Evolutionary conservation across 2,797 vertebrate species (phyloP).

Genomic region (Astyanax mexicanus): DNA sequence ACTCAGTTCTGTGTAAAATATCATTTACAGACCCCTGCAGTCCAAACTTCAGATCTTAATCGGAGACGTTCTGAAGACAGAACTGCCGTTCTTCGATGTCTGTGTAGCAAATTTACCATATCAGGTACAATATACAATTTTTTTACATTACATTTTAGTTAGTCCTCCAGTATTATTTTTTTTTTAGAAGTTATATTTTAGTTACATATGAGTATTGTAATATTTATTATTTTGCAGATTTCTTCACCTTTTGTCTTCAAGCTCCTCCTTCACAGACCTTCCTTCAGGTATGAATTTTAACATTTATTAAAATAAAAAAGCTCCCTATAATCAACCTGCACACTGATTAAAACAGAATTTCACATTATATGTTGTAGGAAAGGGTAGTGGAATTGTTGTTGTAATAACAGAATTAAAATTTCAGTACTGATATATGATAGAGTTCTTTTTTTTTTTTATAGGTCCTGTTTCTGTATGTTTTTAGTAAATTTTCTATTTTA

Average conservation of each 20-base stretch:
- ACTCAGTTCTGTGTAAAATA: not conserved
- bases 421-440: too few relatives aligned
- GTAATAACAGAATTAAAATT: too few relatives aligned
- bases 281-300: conserved; percentile 88
- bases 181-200: not conserved
- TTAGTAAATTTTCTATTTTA: too few relatives aligned
- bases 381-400: too few relatives aligned
- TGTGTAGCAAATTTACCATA: conserved; percentile 98
- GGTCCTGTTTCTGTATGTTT: too few relatives aligned
- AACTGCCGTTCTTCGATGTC: conserved; percentile 94
- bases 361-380: too few relatives aligned
- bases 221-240: conserved; percentile 81
- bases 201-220: too few relatives aligned
- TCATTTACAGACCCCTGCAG: conserved; percentile 84
- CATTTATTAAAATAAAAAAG: not conserved
- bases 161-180: too few relatives aligned
- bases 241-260: conserved; percentile 98
- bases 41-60: conserved; percentile 94
- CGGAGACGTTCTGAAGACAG: conserved; percentile 93
- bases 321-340: too few relatives aligned
- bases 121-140: conserved; percentile 78
- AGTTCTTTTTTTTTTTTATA: too few relatives aligned
- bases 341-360: too few relatives aligned
- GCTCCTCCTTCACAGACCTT: conserved; percentile 93
- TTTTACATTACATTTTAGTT: not conserved